A percentile compares a stretch with the other conserved stretches of the same genome.
These are phyloP conservation scores for Meda fulgida DNA, from an alignment of 2,797 vertebrate species.

Conservation along the genomic window DNA sequence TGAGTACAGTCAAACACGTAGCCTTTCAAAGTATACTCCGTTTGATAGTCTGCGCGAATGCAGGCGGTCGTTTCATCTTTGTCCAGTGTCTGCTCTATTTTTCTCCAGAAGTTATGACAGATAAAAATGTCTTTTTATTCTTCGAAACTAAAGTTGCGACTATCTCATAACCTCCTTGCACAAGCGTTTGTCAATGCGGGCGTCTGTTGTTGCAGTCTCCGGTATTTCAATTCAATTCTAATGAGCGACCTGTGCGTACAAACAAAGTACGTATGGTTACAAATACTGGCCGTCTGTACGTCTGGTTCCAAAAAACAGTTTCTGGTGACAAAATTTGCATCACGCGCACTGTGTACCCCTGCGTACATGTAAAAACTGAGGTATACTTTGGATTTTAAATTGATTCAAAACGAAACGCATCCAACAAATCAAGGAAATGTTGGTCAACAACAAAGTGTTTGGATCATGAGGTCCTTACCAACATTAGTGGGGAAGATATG, in stretches of 20 bases:
- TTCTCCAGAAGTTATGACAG: too few species aligned
- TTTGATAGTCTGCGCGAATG: background rate
- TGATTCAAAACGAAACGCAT: background rate
- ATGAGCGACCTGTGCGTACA: background rate
- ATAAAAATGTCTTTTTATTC: background rate
- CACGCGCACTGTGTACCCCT: background rate
- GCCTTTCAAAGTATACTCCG: background rate
- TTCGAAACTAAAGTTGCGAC: too few species aligned
- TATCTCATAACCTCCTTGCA: background rate
- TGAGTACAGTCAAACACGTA: background rate
- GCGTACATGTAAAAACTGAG: background rate
- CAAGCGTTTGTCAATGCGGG: background rate
- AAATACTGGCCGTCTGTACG: background rate
- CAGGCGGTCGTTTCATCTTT: too few species aligned
- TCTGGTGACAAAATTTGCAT: background rate
- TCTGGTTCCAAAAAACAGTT: too few species aligned
- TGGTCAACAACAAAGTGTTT: background rate
- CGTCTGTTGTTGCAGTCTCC: background rate
- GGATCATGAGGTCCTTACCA: conserved; percentile 78
- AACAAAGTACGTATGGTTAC: background rate
- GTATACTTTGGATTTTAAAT: background rate
- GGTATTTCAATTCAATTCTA: background rate
- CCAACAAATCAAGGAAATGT: background rate
- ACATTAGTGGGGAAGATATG: conserved; percentile 92
- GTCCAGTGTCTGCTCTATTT: too few species aligned